phyloP scores from a whole-genome alignment of 1,140 invertebrate species.

The Drosophila tani region DNA sequence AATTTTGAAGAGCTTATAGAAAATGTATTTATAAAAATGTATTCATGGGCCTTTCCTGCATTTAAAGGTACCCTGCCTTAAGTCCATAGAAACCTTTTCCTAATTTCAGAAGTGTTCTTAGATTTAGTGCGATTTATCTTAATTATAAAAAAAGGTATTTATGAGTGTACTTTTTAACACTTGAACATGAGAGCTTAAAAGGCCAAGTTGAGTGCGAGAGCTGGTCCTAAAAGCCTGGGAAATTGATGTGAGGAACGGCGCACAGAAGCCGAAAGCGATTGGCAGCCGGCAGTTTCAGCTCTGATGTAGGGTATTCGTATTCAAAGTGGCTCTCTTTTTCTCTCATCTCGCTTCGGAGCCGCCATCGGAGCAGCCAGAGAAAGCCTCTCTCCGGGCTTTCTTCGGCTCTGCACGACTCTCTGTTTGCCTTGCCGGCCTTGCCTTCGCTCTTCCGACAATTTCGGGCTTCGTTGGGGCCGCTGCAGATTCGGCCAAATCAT shows the following conservation, averaged over 20 bases:
- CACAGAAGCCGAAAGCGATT: slow-evolving; percentile 22
- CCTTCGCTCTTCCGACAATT: slow-evolving; percentile 39
- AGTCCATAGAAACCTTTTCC: too few species aligned
- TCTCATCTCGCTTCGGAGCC: not conserved
- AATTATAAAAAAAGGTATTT: too few species aligned
- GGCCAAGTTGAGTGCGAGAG: not conserved
- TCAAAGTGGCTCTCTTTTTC: slow-evolving; percentile 19
- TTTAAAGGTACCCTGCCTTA: too few species aligned
- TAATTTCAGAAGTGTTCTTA: too few species aligned
- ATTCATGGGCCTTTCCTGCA: too few species aligned
- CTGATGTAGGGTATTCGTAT: slow-evolving; percentile 9
- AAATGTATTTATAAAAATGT: too few species aligned
- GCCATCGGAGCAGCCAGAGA: slow-evolving; percentile 23
- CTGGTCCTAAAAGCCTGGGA: slow-evolving; percentile 14
- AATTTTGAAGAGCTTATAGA: too few species aligned
- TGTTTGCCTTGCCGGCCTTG: slow-evolving; percentile 12
- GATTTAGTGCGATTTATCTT: too few species aligned
- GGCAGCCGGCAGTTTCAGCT: slow-evolving; percentile 2
- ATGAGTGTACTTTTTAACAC: too few species aligned
- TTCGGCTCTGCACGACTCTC: slow-evolving; percentile 6
- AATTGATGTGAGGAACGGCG: slow-evolving; percentile 24
- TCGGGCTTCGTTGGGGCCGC: slow-evolving; percentile 54
- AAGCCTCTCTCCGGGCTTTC: slow-evolving; percentile 36
- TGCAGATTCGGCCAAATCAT: slow-evolving; percentile 75
- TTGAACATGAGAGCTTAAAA: too few species aligned